A percentile compares a stretch with the other conserved stretches of the same genome.
These are phyloP conservation scores for Marcusenius ussheri DNA, from an alignment of 2,113 vertebrate genomes.

Conservation along the genomic window DNA sequence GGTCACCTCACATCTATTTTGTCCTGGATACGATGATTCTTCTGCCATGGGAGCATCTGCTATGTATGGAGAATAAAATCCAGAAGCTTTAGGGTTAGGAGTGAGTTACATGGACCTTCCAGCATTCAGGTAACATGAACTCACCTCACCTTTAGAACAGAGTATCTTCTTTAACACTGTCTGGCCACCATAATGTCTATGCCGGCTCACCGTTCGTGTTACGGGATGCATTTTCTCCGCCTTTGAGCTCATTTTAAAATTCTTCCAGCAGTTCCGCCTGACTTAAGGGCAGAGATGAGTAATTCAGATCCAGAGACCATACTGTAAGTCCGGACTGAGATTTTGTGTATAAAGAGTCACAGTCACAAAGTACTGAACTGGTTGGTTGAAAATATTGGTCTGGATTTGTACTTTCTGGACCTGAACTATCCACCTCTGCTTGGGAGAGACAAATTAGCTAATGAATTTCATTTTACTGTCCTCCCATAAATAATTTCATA, in stretches of 20 bases:
- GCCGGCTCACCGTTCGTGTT: not conserved
- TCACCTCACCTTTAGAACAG: not conserved
- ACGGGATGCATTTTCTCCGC: not conserved
- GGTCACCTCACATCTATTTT: not conserved
- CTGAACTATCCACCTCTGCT: constrained; percentile 14
- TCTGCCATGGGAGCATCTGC: not conserved
- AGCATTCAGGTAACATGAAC: not conserved
- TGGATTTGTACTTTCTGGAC: not conserved
- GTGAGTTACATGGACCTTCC: not conserved
- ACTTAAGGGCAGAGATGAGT: constrained; percentile 36
- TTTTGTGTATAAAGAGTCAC: not conserved
- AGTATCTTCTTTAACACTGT: not conserved
- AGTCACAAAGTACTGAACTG: not conserved
- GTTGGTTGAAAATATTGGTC: not conserved
- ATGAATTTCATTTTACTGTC: constrained; percentile 44
- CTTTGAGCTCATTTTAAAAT: constrained; percentile 49
- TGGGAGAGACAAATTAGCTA: constrained; percentile 51
- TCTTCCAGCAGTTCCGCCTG: constrained; percentile 41
- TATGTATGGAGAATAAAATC: not conserved
- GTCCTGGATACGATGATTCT: not conserved
- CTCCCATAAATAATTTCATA: constrained; percentile 45
- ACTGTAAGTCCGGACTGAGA: not conserved
- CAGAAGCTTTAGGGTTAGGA: not conserved
- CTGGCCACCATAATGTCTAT: not conserved
- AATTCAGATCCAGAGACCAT: not conserved